Evolutionary conservation across 2,797 vertebrate genomes (phyloP).

Genomic region (Oreortyx pictus): DNA sequence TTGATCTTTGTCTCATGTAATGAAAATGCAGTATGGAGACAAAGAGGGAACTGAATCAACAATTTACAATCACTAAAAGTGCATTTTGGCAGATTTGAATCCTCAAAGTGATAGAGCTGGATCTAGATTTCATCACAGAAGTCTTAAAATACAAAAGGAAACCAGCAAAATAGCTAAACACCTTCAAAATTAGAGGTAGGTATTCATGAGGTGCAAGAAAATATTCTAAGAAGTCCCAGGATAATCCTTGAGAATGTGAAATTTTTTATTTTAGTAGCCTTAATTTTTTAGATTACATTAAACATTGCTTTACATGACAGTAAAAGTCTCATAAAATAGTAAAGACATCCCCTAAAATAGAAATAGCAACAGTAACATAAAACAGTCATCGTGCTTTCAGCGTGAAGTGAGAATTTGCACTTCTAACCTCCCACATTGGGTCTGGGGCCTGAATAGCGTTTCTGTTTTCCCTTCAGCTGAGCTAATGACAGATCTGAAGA

Average conservation of each 20-base stretch:
- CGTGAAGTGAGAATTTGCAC: neutral
- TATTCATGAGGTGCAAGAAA: neutral
- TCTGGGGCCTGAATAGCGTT: neutral
- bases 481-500: constrained; percentile 19
- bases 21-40: neutral
- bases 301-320: rapidly evolving
- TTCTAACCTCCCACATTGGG: constrained; percentile 19
- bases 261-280: neutral
- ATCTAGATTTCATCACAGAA: neutral
- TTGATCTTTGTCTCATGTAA: neutral
- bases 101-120: neutral
- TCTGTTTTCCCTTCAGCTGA: constrained; percentile 49
- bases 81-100: neutral
- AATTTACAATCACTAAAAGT: rapidly evolving
- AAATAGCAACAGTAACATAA: neutral
- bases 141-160: neutral
- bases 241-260: neutral
- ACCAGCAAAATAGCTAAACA: neutral
- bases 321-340: neutral
- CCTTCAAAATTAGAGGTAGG: neutral
- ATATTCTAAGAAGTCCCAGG: neutral
- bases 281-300: neutral
- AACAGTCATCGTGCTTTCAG: neutral
- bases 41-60: neutral
- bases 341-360: constrained; percentile 1